These are phyloP conservation scores for Aplocera efformata DNA, from an alignment of 2,888 invertebrate genomes.

Conservation along the genomic window DNA sequence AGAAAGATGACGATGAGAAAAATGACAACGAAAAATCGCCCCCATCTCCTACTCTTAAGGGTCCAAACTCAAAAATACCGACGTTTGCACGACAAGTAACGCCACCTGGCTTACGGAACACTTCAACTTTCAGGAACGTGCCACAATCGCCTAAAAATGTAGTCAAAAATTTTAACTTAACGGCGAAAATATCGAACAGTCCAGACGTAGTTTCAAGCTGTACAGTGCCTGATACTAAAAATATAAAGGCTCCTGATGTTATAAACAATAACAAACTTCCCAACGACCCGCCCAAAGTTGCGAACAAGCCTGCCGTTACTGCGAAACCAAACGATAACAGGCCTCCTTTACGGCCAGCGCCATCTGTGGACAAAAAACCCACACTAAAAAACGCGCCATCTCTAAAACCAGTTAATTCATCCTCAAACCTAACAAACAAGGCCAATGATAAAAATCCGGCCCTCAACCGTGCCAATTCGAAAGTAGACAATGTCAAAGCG, in stretches of 20 bases:
- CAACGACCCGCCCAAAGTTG: conserved; percentile 68
- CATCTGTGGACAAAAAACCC: conserved; percentile 63
- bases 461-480: conserved; percentile 54
- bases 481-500: conserved; percentile 65
- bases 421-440: conserved; percentile 47
- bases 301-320: conserved; percentile 64
- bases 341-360: conserved; percentile 60
- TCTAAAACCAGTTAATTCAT: conserved; percentile 51
- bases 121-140: conserved; percentile 62
- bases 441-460: conserved; percentile 52
- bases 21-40: conserved; percentile 59
- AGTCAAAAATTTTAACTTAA: conserved; percentile 48
- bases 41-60: conserved; percentile 63
- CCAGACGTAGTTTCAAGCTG: conserved; percentile 88
- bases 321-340: conserved; percentile 64
- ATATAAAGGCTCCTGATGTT: conserved; percentile 82
- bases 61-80: conserved; percentile 68
- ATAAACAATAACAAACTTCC: conserved; percentile 75
- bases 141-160: conserved; percentile 63
- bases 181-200: conserved; percentile 77
- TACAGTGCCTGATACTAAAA: conserved; percentile 72
- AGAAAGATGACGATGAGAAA: conserved; percentile 44
- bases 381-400: conserved; percentile 46
- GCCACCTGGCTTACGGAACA: conserved; percentile 73
- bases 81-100: conserved; percentile 70